Evolutionary conservation across 2,797 vertebrate genomes (phyloP).

Genomic region (Takifugu ocellatus): DNA sequence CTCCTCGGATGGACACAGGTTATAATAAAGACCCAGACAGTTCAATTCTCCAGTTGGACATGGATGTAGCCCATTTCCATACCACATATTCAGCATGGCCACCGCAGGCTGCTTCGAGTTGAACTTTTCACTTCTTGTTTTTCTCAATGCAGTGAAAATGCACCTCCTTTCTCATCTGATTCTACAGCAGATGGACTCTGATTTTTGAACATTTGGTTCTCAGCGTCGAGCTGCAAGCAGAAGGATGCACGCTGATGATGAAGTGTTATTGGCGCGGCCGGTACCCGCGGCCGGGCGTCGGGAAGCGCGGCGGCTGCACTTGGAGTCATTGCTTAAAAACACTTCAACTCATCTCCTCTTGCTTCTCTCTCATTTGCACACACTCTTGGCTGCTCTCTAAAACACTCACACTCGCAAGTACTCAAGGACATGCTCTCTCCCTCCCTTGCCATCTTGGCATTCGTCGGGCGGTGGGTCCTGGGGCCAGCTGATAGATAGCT

Average conservation of each 20-base stretch:
- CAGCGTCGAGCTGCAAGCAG: constrained; percentile 38
- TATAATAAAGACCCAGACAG: too few species aligned
- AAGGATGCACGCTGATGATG: constrained; percentile 48
- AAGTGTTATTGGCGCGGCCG: constrained; percentile 50
- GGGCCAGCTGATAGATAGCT: constrained; percentile 50
- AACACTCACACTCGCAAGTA: constrained; percentile 27
- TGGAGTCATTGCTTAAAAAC: constrained; percentile 36
- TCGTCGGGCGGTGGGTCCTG: constrained; percentile 25
- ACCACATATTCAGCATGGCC: too few species aligned
- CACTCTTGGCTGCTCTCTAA: constrained; percentile 26
- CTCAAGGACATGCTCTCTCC: constrained; percentile 33
- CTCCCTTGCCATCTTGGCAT: constrained; percentile 10
- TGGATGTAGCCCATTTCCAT: too few species aligned
- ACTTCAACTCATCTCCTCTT: constrained; percentile 20
- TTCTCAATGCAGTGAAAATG: constrained; percentile 24
- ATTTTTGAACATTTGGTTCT: constrained; percentile 57
- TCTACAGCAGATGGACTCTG: constrained; percentile 53
- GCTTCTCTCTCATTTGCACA: constrained; percentile 11
- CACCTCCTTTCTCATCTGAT: constrained; percentile 16
- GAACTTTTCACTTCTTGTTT: too few species aligned
- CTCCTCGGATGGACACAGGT: too few species aligned
- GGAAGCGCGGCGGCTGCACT: constrained; percentile 39
- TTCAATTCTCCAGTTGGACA: too few species aligned
- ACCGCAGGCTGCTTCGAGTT: too few species aligned
- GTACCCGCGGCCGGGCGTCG: constrained; percentile 25